Evolutionary conservation across 2,888 invertebrate species (phyloP).

Genomic region (Drosophila melanocephala): DNA sequence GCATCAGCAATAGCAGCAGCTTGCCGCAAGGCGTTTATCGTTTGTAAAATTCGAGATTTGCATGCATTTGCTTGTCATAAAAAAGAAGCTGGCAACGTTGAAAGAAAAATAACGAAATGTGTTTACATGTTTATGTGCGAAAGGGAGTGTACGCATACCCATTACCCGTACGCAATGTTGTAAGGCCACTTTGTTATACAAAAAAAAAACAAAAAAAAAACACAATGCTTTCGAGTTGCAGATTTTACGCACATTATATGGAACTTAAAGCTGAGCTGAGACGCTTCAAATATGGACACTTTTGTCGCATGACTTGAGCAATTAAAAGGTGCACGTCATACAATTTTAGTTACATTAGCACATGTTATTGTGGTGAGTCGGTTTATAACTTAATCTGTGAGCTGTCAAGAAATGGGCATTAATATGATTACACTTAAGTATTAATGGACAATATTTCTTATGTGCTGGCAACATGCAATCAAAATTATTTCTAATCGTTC

Average conservation of each 20-base stretch:
- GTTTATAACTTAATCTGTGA: slow-evolving; percentile 55
- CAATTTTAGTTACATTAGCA: slow-evolving; percentile 37
- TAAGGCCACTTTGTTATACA: slow-evolving; percentile 62
- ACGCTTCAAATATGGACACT: neutral
- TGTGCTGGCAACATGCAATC: slow-evolving; percentile 34
- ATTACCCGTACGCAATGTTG: slow-evolving; percentile 74
- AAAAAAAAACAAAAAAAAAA: slow-evolving; percentile 4
- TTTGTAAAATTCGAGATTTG: slow-evolving; percentile 80
- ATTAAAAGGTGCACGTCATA: slow-evolving; percentile 55
- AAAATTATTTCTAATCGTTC: slow-evolving; percentile 11
- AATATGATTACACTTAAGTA: slow-evolving; percentile 46
- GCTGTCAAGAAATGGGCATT: slow-evolving; percentile 54
- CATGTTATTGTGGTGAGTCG: slow-evolving; percentile 23
- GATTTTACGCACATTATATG: slow-evolving; percentile 15
- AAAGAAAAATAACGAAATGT: slow-evolving; percentile 62
- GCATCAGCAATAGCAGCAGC: slow-evolving; percentile 50
- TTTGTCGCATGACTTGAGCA: slow-evolving; percentile 48
- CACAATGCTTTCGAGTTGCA: slow-evolving; percentile 1
- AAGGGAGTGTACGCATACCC: slow-evolving; percentile 49
- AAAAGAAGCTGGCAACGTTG: slow-evolving; percentile 37
- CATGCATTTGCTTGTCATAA: slow-evolving; percentile 78
- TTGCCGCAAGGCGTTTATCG: slow-evolving; percentile 77
- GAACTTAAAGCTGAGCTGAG: slow-evolving; percentile 25
- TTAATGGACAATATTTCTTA: slow-evolving; percentile 40
- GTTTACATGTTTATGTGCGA: slow-evolving; percentile 73